Base-by-base conservation (phyloP, 2,797 vertebrate species). In the Micromesistius poutassou region DNA sequence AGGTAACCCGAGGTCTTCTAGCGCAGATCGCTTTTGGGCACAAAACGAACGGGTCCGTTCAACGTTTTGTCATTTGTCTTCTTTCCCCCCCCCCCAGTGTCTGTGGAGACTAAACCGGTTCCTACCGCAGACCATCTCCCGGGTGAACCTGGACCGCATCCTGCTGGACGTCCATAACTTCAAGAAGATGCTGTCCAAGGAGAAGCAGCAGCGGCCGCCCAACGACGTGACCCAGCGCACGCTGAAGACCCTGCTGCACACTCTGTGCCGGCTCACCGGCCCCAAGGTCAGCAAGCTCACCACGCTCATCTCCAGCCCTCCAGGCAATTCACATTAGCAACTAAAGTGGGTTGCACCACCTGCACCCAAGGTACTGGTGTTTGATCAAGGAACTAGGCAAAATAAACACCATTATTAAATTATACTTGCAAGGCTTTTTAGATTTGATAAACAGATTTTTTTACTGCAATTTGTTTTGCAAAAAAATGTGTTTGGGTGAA, bases 91-190 rank as follows among this genome's bases (percentile, higher is more conserved):
- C 72, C 8, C 30, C 2, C 85, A 97, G 96, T 97, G 96, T 94
- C 91, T 97, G 62, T 97, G 96, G 96, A 93, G 96, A 80, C 95
- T 97, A 94, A 94, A 96, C 85, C 93, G 94, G n/a, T 93, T 95
- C 62, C 93, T 97, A 74, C 96, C 96, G 0, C 94, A 95, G 84
- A 95, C 91, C 75, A 95, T 96, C 78, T 94, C 95, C 42, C 95
- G 87, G 79, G 93, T 97, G 85, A 96, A 97, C 80, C 87, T 97
- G 85, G 96, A 97, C 91, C 91, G 94, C 31, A 95, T 96, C 85
- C 91, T 97, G 16, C 87, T 97, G 81, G 95, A 96, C 73, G 93
- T 97, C 38, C 96, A 97, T 86, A 94, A 95, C 82, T 97, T 97
- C 87, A 95, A 96, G 96, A 96, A 95, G 80, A 93, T 96, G 42